phyloP scores from a whole-genome alignment of 2,888 invertebrate genomes.

The Callinectes sapidus region DNA sequence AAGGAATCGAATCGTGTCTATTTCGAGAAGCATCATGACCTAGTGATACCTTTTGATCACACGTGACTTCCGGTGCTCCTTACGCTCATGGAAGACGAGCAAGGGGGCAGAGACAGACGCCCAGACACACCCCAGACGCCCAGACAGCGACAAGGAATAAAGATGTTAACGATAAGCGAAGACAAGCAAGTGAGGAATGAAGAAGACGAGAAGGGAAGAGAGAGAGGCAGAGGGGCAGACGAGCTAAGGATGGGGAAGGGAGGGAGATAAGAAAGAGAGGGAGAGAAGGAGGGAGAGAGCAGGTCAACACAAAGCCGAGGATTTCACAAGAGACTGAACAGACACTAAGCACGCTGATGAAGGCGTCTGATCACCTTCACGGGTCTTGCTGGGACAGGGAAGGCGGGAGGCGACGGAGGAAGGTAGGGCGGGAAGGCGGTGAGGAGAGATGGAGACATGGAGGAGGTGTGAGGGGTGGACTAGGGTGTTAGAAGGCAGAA shows the following conservation, averaged over 20 bases:
- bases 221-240: neutral
- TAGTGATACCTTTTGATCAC: neutral
- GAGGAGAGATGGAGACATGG: neutral
- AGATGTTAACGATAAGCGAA: neutral
- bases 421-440: neutral
- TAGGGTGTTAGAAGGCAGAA: neutral
- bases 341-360: conserved; percentile 57
- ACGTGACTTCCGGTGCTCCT: neutral
- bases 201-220: neutral
- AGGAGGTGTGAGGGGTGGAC: neutral
- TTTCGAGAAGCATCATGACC: neutral
- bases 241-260: conserved; percentile 2
- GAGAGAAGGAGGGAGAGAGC: conserved; percentile 46
- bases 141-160: neutral
- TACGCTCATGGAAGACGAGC: neutral
- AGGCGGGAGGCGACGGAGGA: neutral
- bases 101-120: neutral
- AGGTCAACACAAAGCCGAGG: conserved; percentile 60
- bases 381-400: conserved; percentile 19
- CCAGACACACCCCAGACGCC: neutral
- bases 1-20: conserved; percentile 18
- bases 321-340: conserved; percentile 63
- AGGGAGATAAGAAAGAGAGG: conserved; percentile 34
- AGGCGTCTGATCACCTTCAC: conserved; percentile 49
- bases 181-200: neutral